These are phyloP conservation scores for Ptychoptera albimana DNA, from an alignment of 2,888 invertebrate species.

Conservation along the genomic window DNA sequence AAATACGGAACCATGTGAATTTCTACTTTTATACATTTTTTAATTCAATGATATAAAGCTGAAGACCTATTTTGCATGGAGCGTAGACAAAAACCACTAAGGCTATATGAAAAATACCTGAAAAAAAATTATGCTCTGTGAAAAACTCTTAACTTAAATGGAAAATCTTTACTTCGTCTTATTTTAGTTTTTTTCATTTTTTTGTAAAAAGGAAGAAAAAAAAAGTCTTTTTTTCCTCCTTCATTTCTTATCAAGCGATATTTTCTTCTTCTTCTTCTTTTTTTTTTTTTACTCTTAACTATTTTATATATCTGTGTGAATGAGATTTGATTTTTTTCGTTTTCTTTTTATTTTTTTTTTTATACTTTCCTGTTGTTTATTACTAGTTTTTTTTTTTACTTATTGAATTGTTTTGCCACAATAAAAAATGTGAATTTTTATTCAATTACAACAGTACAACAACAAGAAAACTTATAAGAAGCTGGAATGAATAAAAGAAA, in stretches of 20 bases:
- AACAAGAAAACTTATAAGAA: too few relatives aligned
- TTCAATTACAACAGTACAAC: too few relatives aligned
- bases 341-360: too few relatives aligned
- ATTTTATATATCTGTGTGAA: too few relatives aligned
- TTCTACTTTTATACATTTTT: slow-evolving; percentile 11
- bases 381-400: too few relatives aligned
- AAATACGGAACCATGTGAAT: slow-evolving; percentile 58
- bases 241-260: background rate
- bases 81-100: slow-evolving; percentile 22
- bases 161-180: background rate
- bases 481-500: too few relatives aligned
- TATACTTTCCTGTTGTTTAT: too few relatives aligned
- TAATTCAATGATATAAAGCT: slow-evolving; percentile 3
- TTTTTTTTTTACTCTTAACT: too few relatives aligned
- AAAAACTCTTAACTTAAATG: slow-evolving; percentile 2
- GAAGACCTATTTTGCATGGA: slow-evolving; percentile 73
- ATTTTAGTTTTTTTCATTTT: background rate
- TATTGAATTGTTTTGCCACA: too few relatives aligned
- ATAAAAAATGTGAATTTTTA: too few relatives aligned
- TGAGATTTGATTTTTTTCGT: too few relatives aligned
- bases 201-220: too few relatives aligned
- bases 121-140: slow-evolving; percentile 4
- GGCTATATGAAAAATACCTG: background rate
- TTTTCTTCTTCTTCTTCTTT: background rate
- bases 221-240: background rate